A percentile compares a stretch with the other conserved stretches of the same genome.
Evolutionary conservation across 2,113 vertebrate genomes (phyloP).

Genomic region (Osmerus mordax): DNA sequence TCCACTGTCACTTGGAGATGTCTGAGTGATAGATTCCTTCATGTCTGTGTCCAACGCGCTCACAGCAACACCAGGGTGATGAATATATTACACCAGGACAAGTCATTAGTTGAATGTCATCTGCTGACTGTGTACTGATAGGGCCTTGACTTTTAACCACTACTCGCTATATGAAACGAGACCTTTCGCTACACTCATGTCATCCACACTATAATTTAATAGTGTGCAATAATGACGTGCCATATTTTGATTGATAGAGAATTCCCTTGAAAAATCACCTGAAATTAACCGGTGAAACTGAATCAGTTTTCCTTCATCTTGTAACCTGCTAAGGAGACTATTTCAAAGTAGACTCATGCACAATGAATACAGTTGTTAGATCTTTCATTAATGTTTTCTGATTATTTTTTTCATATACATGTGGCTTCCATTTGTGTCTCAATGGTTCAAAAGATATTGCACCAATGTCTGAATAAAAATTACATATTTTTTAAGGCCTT

Average conservation of each 20-base stretch:
- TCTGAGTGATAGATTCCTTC: conserved; percentile 32
- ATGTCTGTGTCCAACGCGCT: conserved; percentile 42
- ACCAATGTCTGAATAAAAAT: too few species aligned
- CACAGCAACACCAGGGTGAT: conserved; percentile 53
- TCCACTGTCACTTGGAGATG: conserved; percentile 15
- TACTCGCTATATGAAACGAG: conserved; percentile 52
- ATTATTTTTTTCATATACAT: too few species aligned
- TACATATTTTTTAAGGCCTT: too few species aligned
- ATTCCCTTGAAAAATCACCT: conserved; percentile 36
- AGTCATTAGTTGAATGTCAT: conserved; percentile 67
- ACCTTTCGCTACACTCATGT: conserved; percentile 51
- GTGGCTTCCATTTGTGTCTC: too few species aligned
- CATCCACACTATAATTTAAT: conserved; percentile 50
- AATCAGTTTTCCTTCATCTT: too few species aligned
- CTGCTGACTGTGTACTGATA: conserved; percentile 42
- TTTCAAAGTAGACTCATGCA: not conserved
- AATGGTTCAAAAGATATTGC: too few species aligned
- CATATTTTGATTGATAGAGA: conserved; percentile 43
- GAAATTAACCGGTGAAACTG: too few species aligned
- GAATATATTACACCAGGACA: conserved; percentile 51
- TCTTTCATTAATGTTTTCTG: not conserved
- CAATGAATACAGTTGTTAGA: not conserved
- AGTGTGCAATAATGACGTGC: conserved; percentile 36
- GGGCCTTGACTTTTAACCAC: conserved; percentile 41
- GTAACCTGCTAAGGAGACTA: not conserved